Evolutionary conservation across 2,888 invertebrate species (phyloP).

Genomic region (Drosophila longiperda): DNA sequence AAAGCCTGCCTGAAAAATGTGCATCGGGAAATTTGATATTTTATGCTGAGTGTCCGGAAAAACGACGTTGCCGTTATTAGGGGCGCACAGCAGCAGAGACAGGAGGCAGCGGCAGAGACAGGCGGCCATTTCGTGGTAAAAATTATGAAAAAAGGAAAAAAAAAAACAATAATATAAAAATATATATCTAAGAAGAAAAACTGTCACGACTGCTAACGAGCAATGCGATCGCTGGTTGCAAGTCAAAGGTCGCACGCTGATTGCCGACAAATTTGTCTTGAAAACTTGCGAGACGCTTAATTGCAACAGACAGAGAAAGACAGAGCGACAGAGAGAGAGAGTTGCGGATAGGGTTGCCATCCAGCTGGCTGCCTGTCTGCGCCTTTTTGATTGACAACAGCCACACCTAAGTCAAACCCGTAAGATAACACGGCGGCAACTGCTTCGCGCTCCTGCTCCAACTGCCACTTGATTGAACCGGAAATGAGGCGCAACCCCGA

Average conservation of each 20-base stretch:
- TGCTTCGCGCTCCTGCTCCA: slow-evolving; percentile 16
- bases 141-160: slow-evolving; percentile 62
- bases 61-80: slow-evolving; percentile 25
- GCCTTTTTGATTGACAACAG: slow-evolving; percentile 75
- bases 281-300: slow-evolving; percentile 72
- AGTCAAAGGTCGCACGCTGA: slow-evolving; percentile 75
- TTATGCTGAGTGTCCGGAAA: slow-evolving; percentile 62
- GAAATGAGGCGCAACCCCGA: slow-evolving; percentile 68
- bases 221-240: slow-evolving; percentile 48
- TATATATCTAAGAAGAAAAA: slow-evolving; percentile 57
- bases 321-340: background rate
- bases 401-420: slow-evolving; percentile 73
- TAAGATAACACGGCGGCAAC: slow-evolving; percentile 18
- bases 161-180: slow-evolving; percentile 31
- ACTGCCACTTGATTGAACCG: slow-evolving; percentile 70
- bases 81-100: slow-evolving; percentile 2
- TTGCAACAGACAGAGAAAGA: slow-evolving; percentile 42
- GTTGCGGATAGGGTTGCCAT: slow-evolving; percentile 4
- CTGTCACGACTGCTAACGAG: slow-evolving; percentile 78
- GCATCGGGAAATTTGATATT: slow-evolving; percentile 75
- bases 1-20: slow-evolving; percentile 62
- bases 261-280: slow-evolving; percentile 76
- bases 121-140: slow-evolving; percentile 73
- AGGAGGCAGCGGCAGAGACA: slow-evolving; percentile 18
- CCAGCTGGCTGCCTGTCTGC: slow-evolving; percentile 66